phyloP scores from a whole-genome alignment of 2,888 invertebrate species.

The Pseudoips prasinana region DNA sequence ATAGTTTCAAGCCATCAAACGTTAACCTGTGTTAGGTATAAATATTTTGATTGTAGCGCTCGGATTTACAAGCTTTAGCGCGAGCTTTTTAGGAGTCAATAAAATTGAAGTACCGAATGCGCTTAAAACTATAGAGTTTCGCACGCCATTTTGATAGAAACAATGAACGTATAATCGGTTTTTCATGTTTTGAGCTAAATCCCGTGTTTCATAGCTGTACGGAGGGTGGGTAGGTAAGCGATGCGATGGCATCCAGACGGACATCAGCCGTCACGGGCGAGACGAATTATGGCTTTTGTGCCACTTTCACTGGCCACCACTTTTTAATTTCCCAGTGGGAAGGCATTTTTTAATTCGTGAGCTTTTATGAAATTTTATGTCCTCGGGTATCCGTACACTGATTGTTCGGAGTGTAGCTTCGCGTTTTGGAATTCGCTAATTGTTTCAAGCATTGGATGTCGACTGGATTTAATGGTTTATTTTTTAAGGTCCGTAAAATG shows the following conservation, averaged over 20 bases:
- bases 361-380: slow-evolving; percentile 73
- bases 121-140: slow-evolving; percentile 54
- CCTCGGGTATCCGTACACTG: slow-evolving; percentile 50
- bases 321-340: slow-evolving; percentile 72
- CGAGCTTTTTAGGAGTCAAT: slow-evolving; percentile 64
- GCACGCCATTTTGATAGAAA: slow-evolving; percentile 57
- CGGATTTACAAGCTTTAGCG: slow-evolving; percentile 51
- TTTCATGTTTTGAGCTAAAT: slow-evolving; percentile 70
- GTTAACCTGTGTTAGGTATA: slow-evolving; percentile 21
- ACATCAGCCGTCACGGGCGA: slow-evolving; percentile 58
- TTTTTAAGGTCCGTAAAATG: slow-evolving; percentile 26
- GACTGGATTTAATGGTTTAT: slow-evolving; percentile 29
- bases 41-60: slow-evolving; percentile 36
- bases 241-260: slow-evolving; percentile 51
- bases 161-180: slow-evolving; percentile 69
- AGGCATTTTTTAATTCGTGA: slow-evolving; percentile 71
- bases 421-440: slow-evolving; percentile 51
- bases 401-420: slow-evolving; percentile 48
- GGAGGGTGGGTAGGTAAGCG: slow-evolving; percentile 33
- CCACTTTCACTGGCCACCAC: slow-evolving; percentile 67
- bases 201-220: slow-evolving; percentile 52
- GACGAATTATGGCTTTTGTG: slow-evolving; percentile 76
- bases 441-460: slow-evolving; percentile 44
- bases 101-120: slow-evolving; percentile 60
- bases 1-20: slow-evolving; percentile 6